Evolutionary conservation across 2,113 vertebrate genomes (phyloP), one percentile per base, ranked within the genome.

Genomic region (Peucedramus taeniatus): DNA sequence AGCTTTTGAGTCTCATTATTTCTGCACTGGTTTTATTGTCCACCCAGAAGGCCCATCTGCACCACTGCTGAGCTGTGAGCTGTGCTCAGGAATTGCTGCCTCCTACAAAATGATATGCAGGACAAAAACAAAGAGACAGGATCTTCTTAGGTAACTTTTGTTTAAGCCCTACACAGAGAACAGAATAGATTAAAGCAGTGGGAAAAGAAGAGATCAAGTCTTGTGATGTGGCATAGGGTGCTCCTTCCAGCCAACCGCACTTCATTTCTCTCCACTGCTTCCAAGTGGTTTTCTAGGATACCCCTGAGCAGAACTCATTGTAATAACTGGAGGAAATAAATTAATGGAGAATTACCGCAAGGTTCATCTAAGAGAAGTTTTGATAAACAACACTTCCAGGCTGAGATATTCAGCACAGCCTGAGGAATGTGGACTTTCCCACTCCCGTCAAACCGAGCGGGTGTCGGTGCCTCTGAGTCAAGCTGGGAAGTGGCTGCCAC

Each of bases 301-400:
- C 92, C 95, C 94, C 87, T 86, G 88, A 95, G 93, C 96, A 96
- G 88, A 96, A 91, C 93, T 97, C 96, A 97, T 96, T 96, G 92
- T 95, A 96, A 97, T 96, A 96, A 96, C 94, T 92, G 95, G 95
- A 97, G 96, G 95, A 97, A 96, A 96, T 96, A 96, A 89, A 96
- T 96, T 96, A 96, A 97, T 87, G 93, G 87, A 96, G 93, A 93
- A 96, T 97, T 94, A 97, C 95, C 66, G 42, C 94, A 95, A 97
- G 94, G 94, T 95, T 96, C 94, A 93, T 96, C 94, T 90, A 39
- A 94, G 75, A 97, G 91, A 42, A 91, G 59, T 65, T 93, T 90
- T 96, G 95, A 94, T 96, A 97, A 96, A 96, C 94, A 96, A 96
- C 94, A 96, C 94, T 96, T 97, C 96, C 96, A 96, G 96, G 95